phyloP scores from a whole-genome alignment of 2,888 invertebrate species.

The Alsophila aescularia region DNA sequence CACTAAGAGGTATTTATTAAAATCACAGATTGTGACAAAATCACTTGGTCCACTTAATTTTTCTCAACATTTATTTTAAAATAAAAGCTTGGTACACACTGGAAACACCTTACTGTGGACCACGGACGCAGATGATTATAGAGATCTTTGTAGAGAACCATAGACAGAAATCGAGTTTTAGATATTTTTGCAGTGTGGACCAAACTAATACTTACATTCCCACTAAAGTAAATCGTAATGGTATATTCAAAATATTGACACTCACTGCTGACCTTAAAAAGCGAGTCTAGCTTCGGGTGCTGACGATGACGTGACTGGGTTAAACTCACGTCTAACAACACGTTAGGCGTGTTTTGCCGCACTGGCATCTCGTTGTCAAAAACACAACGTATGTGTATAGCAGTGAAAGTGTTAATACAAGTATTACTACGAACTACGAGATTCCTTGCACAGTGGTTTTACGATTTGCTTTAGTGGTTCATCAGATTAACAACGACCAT shows the following conservation, averaged over 20 bases:
- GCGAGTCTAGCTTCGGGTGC: too few relatives aligned
- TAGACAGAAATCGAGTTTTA: too few relatives aligned
- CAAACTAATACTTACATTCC: neutral
- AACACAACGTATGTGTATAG: too few relatives aligned
- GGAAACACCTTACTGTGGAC: conserved; percentile 10
- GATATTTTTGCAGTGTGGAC: neutral
- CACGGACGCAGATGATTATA: too few relatives aligned
- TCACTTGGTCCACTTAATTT: conserved; percentile 18
- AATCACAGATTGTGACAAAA: conserved; percentile 25
- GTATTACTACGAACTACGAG: neutral
- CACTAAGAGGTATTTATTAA: conserved; percentile 17
- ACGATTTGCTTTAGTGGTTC: neutral
- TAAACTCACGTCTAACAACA: too few relatives aligned
- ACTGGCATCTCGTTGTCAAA: too few relatives aligned
- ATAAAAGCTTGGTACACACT: neutral
- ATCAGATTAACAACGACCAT: neutral
- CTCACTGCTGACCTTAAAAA: too few relatives aligned
- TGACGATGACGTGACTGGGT: too few relatives aligned
- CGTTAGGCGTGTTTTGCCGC: too few relatives aligned
- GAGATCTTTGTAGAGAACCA: too few relatives aligned
- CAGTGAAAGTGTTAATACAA: too few relatives aligned
- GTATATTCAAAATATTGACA: too few relatives aligned
- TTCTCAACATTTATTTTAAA: conserved; percentile 1
- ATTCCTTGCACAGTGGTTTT: neutral
- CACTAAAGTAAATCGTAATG: neutral